A percentile compares a stretch with the other conserved stretches of the same genome.
Conservation (phyloP, 2,797 vertebrate species). For the Myioborus melanocephalus region DNA sequence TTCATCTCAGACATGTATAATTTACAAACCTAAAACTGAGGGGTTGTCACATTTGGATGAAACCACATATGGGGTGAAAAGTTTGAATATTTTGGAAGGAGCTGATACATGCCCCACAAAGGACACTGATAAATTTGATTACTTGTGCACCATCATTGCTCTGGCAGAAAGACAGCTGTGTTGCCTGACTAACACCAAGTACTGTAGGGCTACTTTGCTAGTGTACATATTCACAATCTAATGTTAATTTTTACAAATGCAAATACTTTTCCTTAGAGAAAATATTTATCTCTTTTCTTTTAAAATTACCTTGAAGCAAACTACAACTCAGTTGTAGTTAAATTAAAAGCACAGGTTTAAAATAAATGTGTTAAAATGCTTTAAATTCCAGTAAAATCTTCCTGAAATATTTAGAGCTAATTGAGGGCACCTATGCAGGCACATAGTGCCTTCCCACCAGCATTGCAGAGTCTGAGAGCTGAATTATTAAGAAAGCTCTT, state of each 20-base stretch:
- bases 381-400: conserved; percentile 11
- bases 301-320: not conserved
- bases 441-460: not conserved
- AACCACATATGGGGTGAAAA: not conserved
- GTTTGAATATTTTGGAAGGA: not conserved
- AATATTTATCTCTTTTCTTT: not conserved
- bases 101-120: not conserved
- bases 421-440: not conserved
- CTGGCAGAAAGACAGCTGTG: not conserved
- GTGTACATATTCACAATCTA: not conserved
- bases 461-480: not conserved
- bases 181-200: not conserved
- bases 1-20: not conserved
- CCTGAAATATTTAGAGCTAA: not conserved
- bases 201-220: not conserved
- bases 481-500: conserved; percentile 60
- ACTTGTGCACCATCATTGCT: not conserved
- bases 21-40: not conserved
- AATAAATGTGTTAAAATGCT: not conserved
- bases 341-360: not conserved
- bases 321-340: not conserved
- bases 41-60: not conserved
- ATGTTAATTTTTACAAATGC: not conserved
- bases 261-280: not conserved
- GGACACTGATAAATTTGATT: not conserved